Conservation (phyloP, 1,140 invertebrate species). For the Drosophila carrolli region DNA sequence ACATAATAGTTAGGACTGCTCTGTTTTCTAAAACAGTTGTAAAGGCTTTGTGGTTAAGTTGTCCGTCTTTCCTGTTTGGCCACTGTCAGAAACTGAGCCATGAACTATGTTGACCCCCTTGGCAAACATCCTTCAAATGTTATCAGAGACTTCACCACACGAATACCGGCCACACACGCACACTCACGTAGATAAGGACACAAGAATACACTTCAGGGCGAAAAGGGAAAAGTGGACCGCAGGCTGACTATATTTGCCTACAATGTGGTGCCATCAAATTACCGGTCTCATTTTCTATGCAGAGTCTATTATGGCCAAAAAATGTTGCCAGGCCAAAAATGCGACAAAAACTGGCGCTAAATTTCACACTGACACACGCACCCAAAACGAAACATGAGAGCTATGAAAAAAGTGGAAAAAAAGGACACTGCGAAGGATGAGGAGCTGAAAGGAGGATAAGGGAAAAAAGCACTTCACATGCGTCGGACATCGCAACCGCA, state of each 20-base stretch:
- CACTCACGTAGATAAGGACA: background rate
- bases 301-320: slow-evolving; percentile 71
- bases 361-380: slow-evolving; percentile 70
- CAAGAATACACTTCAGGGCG: background rate
- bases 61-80: slow-evolving; percentile 15
- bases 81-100: slow-evolving; percentile 11
- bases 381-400: slow-evolving; percentile 36
- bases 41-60: slow-evolving; percentile 13
- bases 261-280: slow-evolving; percentile 79
- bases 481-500: slow-evolving; percentile 68
- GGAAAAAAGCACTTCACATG: slow-evolving; percentile 56
- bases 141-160: slow-evolving; percentile 29
- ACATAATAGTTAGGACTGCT: too few species aligned
- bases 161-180: slow-evolving; percentile 15
- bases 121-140: slow-evolving; percentile 32
- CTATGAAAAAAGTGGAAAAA: slow-evolving; percentile 8
- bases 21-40: background rate
- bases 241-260: slow-evolving; percentile 71
- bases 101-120: slow-evolving; percentile 8
- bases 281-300: slow-evolving; percentile 79
- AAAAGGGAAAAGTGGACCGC: slow-evolving; percentile 32
- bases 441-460: slow-evolving; percentile 2
- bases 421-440: slow-evolving; percentile 5
- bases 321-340: slow-evolving; percentile 69
- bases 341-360: slow-evolving; percentile 78